These are phyloP conservation scores for Tipula helvola DNA, from an alignment of 2,888 invertebrate species.

Conservation along the genomic window DNA sequence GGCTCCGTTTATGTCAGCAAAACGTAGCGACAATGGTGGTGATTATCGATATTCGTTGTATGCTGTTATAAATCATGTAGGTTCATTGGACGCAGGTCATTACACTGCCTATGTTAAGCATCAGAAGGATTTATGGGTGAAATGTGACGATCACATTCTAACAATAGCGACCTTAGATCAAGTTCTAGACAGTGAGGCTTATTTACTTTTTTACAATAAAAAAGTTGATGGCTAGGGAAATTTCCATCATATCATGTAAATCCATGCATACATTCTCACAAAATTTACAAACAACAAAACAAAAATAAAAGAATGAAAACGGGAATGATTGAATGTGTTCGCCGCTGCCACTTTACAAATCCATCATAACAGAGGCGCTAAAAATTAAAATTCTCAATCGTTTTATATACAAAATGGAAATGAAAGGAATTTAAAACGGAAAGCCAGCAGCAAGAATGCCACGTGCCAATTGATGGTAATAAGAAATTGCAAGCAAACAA, in stretches of 20 bases:
- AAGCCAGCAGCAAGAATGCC: not conserved
- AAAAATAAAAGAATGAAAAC: not conserved
- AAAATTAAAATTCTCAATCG: not conserved
- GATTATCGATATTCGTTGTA: conserved; percentile 85
- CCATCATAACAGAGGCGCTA: not conserved
- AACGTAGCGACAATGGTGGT: conserved; percentile 29
- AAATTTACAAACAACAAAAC: not conserved
- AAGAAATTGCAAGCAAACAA: not conserved
- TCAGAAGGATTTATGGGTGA: conserved; percentile 85
- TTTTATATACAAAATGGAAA: not conserved
- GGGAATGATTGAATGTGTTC: not conserved
- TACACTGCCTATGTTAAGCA: conserved; percentile 93
- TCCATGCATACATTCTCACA: not conserved
- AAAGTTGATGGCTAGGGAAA: not conserved
- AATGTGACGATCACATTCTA: conserved; percentile 93
- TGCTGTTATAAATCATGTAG: conserved; percentile 94
- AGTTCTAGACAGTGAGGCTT: conserved; percentile 83
- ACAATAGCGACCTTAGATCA: conserved; percentile 77
- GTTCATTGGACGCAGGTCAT: conserved; percentile 82
- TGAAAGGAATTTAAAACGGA: not conserved
- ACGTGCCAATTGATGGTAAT: not conserved
- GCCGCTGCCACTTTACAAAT: not conserved
- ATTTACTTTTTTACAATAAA: not conserved
- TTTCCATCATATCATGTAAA: not conserved
- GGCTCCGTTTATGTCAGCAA: conserved; percentile 80